Base-by-base conservation (phyloP, 1,140 invertebrate genomes). In the Lordiphosa mommai region DNA sequence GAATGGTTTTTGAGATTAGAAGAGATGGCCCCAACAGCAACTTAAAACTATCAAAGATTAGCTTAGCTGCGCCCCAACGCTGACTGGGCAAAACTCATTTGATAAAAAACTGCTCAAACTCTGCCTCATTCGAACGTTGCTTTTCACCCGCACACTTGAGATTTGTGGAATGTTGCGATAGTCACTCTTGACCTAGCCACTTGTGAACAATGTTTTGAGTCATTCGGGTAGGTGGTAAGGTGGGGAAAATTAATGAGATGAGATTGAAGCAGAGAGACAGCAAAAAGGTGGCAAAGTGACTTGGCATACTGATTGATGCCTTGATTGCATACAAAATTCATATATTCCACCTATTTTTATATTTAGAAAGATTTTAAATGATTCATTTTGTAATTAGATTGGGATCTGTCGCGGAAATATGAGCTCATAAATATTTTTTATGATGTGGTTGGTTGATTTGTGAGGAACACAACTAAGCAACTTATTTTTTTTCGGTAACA, bases 361-460 rank as follows among this genome's bases (percentile, higher is more conserved):
- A 46, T 9, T 34, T 13, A 36, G 6, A 12, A 16, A 46, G 14
- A 41, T 49, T 20, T 0, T 13, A 20, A 51, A 30, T 76, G 76
- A 82, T 58, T 82, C 76, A 82, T 41, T 12, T 9, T 48, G 51
- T 84, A 84, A 82, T 82, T 84, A 84, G 71, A 80, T 66, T 61
- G 65, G 38, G 59, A 70, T 80, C 69, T 72, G 49, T 60, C 58
- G 63, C 67, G 55, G 51, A 82, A 43, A 43, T 68, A 84, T 84
- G 76, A 82, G 76, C 76, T 82, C 76, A 82, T 82, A 84, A 84
- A 82, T 76, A 71, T 50, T 53, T 17, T 59, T 47, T 72, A 49
- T 68, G 49, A 61, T 77, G 66, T 71, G 72, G 72, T 74, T 71
- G 55, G 46, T 53, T 67, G 52, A 38, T 38, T 23, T 29, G 44